These are phyloP conservation scores for Picus viridis DNA, from an alignment of 2,797 vertebrate species.

Conservation along the genomic window DNA sequence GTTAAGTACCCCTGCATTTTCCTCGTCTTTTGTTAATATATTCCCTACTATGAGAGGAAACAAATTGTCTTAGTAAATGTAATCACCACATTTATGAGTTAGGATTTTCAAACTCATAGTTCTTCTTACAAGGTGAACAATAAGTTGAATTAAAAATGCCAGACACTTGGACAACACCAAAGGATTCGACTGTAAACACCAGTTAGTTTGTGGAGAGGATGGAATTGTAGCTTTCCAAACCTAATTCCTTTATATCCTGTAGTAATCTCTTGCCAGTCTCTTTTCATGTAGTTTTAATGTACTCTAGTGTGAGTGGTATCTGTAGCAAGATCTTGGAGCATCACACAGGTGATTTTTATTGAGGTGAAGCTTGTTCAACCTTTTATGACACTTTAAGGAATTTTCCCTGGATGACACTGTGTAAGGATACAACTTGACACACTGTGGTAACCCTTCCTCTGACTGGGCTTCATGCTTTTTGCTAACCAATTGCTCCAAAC, in stretches of 20 bases:
- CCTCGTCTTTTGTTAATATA: no score
- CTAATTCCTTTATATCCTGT: neutral
- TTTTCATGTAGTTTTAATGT: neutral
- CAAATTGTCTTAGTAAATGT: neutral
- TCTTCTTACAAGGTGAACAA: neutral
- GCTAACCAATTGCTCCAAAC: neutral
- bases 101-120: neutral
- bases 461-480: neutral
- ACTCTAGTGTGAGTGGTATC: neutral
- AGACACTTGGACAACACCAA: neutral
- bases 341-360: neutral
- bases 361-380: neutral
- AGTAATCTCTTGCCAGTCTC: neutral
- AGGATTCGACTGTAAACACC: neutral
- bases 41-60: neutral
- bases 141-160: neutral
- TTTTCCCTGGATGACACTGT: conserved; percentile 47
- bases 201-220: neutral
- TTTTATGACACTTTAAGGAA: neutral
- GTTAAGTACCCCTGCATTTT: no score
- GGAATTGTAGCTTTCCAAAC: neutral
- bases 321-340: neutral
- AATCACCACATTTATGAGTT: neutral
- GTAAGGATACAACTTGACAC: neutral
- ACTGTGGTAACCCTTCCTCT: neutral